These are phyloP conservation scores for Hirtodrosophila histrioides DNA, from an alignment of 2,888 invertebrate species.

Conservation along the genomic window DNA sequence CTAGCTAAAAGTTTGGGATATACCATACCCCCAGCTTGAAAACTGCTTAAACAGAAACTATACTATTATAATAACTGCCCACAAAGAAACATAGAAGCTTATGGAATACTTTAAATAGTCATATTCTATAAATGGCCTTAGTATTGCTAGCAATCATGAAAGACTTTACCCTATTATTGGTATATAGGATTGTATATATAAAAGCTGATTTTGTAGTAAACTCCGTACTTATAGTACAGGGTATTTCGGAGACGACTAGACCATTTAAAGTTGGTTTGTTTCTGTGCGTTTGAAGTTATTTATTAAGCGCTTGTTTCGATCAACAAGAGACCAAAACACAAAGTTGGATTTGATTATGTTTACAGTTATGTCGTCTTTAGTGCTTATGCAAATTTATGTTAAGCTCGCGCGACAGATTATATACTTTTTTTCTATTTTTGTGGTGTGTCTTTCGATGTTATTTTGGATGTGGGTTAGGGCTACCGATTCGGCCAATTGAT, in stretches of 20 bases:
- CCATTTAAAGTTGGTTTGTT: neutral
- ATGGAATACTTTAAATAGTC: too few relatives aligned
- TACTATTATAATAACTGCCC: too few relatives aligned
- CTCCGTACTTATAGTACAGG: neutral
- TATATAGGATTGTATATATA: too few relatives aligned
- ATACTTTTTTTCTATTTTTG: slow-evolving; percentile 9
- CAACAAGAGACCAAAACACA: slow-evolving; percentile 21
- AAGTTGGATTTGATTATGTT: slow-evolving; percentile 62
- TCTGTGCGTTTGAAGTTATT: slow-evolving; percentile 48
- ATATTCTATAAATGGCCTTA: too few relatives aligned
- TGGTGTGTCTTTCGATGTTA: slow-evolving; percentile 6
- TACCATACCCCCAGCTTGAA: too few relatives aligned
- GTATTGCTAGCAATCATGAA: too few relatives aligned
- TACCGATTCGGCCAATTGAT: slow-evolving; percentile 65
- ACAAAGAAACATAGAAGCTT: too few relatives aligned
- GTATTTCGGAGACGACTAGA: slow-evolving; percentile 17
- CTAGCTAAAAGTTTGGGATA: too few relatives aligned
- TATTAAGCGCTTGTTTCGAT: slow-evolving; percentile 62
- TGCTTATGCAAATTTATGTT: slow-evolving; percentile 73
- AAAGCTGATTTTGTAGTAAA: too few relatives aligned
- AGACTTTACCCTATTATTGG: too few relatives aligned
- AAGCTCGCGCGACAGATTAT: slow-evolving; percentile 53
- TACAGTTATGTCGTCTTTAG: slow-evolving; percentile 70
- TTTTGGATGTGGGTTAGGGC: slow-evolving; percentile 49
- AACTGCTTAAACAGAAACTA: too few relatives aligned